These are phyloP conservation scores for Lepilemur septentrionalis DNA, from an alignment of 2,797 vertebrate genomes.

Conservation along the genomic window DNA sequence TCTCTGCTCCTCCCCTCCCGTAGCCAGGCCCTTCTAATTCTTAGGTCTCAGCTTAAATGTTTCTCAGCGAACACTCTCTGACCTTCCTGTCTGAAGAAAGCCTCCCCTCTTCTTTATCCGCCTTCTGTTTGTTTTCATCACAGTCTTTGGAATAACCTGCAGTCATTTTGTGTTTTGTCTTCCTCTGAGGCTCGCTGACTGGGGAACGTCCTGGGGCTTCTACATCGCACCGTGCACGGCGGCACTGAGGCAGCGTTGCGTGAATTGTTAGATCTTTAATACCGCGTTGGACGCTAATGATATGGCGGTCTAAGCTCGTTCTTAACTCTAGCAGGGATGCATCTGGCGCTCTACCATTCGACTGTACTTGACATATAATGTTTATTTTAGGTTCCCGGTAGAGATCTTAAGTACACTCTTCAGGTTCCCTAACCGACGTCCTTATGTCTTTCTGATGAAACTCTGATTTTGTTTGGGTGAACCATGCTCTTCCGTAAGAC, in stretches of 20 bases:
- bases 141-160: background rate
- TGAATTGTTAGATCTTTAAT: background rate
- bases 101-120: background rate
- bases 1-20: background rate
- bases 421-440: background rate
- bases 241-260: too few species aligned
- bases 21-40: background rate
- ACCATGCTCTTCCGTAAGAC: background rate
- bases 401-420: background rate
- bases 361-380: background rate
- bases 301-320: background rate
- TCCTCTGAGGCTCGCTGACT: background rate
- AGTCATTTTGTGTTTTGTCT: background rate
- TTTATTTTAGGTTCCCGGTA: background rate
- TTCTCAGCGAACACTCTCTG: background rate
- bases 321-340: background rate
- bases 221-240: rapidly evolving
- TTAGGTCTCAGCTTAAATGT: background rate
- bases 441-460: background rate
- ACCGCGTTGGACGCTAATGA: background rate
- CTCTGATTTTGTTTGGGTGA: background rate
- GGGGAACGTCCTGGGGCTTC: too few species aligned
- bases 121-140: background rate
- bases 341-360: background rate
- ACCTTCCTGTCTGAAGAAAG: background rate